Evolutionary conservation across 2,797 vertebrate species (phyloP).

Genomic region (Hybognathus amarus): DNA sequence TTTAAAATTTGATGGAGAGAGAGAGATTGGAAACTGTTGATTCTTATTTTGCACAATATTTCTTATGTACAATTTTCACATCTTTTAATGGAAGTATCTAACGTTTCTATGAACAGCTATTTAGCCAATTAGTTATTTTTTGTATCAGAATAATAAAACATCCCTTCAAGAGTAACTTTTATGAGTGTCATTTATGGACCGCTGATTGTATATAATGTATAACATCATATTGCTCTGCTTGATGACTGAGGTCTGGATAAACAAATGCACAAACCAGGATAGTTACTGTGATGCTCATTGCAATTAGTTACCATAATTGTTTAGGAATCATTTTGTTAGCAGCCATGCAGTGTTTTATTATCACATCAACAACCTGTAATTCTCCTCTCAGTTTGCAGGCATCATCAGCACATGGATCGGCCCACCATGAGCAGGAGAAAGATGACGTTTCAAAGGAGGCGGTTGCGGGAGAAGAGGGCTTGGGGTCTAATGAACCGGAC

Average conservation of each 20-base stretch:
- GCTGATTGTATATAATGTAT: not conserved
- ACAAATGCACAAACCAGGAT: not conserved
- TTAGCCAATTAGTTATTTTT: not conserved
- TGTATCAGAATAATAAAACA: not conserved
- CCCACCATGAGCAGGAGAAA: constrained; percentile 74
- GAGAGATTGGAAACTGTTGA: too few species aligned
- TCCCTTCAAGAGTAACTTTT: not conserved
- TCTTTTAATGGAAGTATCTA: not conserved
- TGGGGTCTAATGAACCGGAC: constrained; percentile 83
- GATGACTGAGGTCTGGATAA: not conserved
- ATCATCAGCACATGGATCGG: constrained; percentile 81
- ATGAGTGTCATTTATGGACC: not conserved
- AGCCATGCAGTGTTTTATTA: not conserved
- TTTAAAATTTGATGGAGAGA: too few species aligned
- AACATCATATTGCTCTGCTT: not conserved
- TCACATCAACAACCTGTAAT: not conserved
- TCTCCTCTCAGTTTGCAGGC: constrained; percentile 81
- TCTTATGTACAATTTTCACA: not conserved
- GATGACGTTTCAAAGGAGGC: constrained; percentile 4
- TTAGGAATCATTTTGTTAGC: not conserved
- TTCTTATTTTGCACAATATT: too few species aligned
- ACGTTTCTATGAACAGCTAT: not conserved
- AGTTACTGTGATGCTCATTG: not conserved
- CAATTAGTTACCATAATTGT: not conserved
- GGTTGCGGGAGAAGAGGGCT: constrained; percentile 65